A percentile compares a stretch with the other conserved stretches of the same genome.
Conservation (phyloP, 2,113 vertebrate genomes). For the Ceratotherium simum region DNA sequence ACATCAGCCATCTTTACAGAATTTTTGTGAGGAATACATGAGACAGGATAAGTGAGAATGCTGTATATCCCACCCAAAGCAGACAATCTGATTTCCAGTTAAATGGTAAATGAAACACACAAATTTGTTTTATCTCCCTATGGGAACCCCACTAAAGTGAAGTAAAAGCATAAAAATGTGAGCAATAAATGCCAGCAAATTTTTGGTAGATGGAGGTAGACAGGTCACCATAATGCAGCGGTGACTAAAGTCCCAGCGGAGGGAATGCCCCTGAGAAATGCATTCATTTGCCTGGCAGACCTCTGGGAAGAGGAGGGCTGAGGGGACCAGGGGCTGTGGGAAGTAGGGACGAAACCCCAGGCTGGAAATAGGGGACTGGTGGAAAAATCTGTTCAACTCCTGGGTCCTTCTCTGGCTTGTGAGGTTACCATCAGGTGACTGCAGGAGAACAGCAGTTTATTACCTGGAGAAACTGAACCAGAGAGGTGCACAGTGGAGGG, state of each 20-base stretch:
- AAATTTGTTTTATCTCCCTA: neutral
- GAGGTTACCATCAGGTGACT: neutral
- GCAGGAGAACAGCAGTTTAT: neutral
- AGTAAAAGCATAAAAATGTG: neutral
- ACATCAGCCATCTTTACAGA: neutral
- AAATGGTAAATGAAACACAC: neutral
- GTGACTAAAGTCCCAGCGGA: neutral
- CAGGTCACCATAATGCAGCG: neutral
- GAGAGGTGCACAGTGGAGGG: neutral
- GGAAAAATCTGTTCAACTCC: neutral
- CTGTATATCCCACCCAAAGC: neutral
- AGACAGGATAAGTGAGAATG: neutral
- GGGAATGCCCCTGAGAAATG: neutral
- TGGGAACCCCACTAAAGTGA: neutral
- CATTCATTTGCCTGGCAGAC: neutral
- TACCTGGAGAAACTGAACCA: neutral
- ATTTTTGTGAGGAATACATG: neutral
- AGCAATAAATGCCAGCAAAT: neutral
- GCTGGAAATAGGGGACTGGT: neutral
- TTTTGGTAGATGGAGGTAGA: neutral
- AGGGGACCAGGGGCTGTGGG: neutral
- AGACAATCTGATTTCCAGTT: neutral
- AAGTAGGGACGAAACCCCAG: neutral
- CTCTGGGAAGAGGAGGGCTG: neutral
- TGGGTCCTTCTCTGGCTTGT: neutral